Base-by-base conservation (phyloP, 2,797 vertebrate genomes). In the Rhinella marina region DNA sequence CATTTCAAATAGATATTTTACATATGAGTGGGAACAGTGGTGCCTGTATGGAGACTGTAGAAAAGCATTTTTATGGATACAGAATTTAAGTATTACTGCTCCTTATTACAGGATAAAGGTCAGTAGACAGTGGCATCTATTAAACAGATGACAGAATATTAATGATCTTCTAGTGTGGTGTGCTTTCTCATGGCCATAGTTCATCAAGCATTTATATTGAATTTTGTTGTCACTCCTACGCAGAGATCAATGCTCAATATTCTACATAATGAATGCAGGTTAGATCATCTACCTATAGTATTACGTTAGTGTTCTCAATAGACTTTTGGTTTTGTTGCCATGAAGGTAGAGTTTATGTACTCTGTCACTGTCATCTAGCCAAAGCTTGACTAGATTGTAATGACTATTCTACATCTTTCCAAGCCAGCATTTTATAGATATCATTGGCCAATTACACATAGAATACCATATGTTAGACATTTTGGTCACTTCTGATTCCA, bases 171-270 rank as follows among this genome's bases (percentile, higher is more conserved):
- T 81, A n/a, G 56, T n/a, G 23, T 11, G 1, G 59, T 48, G 57
- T 4, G 12, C 17, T 81, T 61, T 78, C 23, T 56, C 19, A 56
- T 56, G 25, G 52, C 41, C 23, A 64, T 81, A 48, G 79, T 41
- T 61, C 25, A 64, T 81, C 59, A 80, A 48, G 79, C 21, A 41
- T 81, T 62, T 13, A 14, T 9, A 62, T 23, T 41, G 77, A 81
- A 81, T 62, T 21, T n/a, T 62, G 32, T 64, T 12, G 64, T 59
- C 23, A 61, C 23, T 62, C 61, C 27, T 81, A 41, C 56, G 10
- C 78, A 81, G 27, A 19, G 29, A 62, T 50, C 32, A 41, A 81
- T 81, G 59, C 29, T 62, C 79, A 81, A 64, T 64, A 64, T 81
- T 81, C 13, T 59, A n/a, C 57, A 81, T 64, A 23, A 64, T 81